phyloP scores from a whole-genome alignment of 2,113 vertebrate genomes.

The Paratilapia polleni region DNA sequence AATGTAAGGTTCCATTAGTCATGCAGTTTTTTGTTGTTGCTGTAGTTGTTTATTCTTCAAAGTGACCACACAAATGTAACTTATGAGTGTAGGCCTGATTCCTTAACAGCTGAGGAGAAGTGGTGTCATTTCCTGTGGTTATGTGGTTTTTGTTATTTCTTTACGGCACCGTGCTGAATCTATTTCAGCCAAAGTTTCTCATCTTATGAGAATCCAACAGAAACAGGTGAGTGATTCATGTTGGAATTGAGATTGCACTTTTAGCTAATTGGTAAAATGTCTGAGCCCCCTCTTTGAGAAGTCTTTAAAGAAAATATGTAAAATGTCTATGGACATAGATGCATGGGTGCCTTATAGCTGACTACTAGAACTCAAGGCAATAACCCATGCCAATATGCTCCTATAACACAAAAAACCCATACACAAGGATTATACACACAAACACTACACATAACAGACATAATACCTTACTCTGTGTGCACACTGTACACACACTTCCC shows the following conservation, averaged over 20 bases:
- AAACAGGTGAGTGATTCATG: slow-evolving; percentile 13
- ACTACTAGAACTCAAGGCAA: not conserved
- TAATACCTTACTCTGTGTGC: not conserved
- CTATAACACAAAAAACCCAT: not conserved
- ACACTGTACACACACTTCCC: not conserved
- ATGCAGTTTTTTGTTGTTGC: not conserved
- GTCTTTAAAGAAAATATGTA: slow-evolving; percentile 16
- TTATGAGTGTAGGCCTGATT: slow-evolving; percentile 18
- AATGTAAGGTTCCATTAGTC: not conserved
- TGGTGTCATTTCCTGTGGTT: slow-evolving; percentile 38
- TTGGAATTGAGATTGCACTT: slow-evolving; percentile 13
- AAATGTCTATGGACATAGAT: not conserved
- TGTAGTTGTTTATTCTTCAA: slow-evolving; percentile 27
- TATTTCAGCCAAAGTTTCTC: slow-evolving; percentile 9
- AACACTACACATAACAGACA: slow-evolving; percentile 6
- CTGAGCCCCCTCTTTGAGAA: not conserved
- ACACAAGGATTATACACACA: slow-evolving; percentile 24
- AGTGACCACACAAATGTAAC: slow-evolving; percentile 37
- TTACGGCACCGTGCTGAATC: not conserved
- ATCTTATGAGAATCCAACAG: not conserved
- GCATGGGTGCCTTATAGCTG: not conserved
- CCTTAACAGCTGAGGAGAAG: slow-evolving; percentile 20
- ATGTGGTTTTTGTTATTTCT: slow-evolving; percentile 20
- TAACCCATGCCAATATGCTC: not conserved
- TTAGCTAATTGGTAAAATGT: slow-evolving; percentile 17